These are phyloP conservation scores for Electrona antarctica DNA, from an alignment of 2,113 vertebrate genomes.

Conservation along the genomic window DNA sequence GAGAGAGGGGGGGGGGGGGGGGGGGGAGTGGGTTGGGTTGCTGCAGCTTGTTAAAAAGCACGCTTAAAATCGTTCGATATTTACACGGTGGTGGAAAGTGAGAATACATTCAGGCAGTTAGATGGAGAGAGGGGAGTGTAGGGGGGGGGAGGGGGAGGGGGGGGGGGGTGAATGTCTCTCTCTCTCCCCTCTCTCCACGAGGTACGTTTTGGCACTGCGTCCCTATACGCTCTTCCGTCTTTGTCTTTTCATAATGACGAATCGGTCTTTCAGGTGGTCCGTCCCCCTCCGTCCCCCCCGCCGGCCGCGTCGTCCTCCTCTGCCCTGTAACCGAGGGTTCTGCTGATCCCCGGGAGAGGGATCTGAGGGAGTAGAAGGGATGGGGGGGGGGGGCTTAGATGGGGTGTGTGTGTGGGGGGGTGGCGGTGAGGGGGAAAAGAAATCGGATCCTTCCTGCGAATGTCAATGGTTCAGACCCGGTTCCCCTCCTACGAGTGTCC, in stretches of 20 bases:
- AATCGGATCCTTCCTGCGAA: neutral
- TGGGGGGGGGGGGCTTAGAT: conserved; percentile 20
- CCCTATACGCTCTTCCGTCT: conserved; percentile 17
- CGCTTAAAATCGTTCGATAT: conserved; percentile 72
- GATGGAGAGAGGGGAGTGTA: conserved; percentile 38
- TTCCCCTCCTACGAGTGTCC: conserved; percentile 9
- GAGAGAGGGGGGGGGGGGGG: neutral
- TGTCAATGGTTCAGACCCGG: conserved; percentile 23
- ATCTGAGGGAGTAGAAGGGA: neutral
- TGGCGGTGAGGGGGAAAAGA: neutral
- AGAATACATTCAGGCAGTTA: conserved; percentile 82
- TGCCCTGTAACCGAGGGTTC: too few relatives aligned
- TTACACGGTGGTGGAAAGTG: conserved; percentile 65
- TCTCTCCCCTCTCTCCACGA: conserved; percentile 56
- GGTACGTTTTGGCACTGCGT: conserved; percentile 80
- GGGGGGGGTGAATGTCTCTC: conserved; percentile 18
- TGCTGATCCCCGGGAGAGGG: neutral
- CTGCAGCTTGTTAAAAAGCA: conserved; percentile 66
- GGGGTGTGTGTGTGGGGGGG: conserved; percentile 32
- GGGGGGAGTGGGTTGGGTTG: conserved; percentile 19
- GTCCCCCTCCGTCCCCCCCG: conserved; percentile 6
- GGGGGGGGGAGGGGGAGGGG: conserved; percentile 43
- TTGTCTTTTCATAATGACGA: neutral
- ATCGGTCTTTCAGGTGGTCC: neutral
- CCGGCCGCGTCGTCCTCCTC: conserved; percentile 3